A percentile compares a stretch with the other conserved stretches of the same genome.
Conservation (phyloP, 2,797 vertebrate species). For the Neoniphon sammara region DNA sequence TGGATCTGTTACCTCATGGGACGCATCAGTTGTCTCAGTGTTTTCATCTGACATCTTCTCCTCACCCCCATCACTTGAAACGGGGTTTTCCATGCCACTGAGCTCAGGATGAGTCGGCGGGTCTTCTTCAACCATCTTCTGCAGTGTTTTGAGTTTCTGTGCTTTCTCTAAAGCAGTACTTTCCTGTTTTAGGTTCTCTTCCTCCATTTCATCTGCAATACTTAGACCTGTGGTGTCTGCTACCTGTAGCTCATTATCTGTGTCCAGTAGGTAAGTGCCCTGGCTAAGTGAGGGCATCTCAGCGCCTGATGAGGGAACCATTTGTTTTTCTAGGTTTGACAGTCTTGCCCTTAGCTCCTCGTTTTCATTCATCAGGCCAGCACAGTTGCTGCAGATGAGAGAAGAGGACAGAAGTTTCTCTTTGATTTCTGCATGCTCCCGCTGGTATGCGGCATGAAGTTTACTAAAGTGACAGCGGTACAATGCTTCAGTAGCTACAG, state of each 20-base stretch:
- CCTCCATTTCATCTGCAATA: conserved; percentile 2
- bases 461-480: conserved; percentile 45
- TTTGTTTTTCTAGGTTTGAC: background rate
- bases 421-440: conserved; percentile 18
- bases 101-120: background rate
- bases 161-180: background rate
- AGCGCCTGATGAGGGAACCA: fast-evolving
- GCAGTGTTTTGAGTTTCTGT: conserved; percentile 13
- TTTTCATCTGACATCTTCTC: conserved; percentile 18
- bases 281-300: conserved; percentile 26
- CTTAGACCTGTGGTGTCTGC: conserved; percentile 1
- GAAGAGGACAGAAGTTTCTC: background rate
- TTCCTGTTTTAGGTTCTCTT: conserved; percentile 13
- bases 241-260: conserved; percentile 20
- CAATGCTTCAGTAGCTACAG: conserved; percentile 64
- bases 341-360: conserved; percentile 19
- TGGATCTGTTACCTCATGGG: background rate
- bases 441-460: conserved; percentile 24
- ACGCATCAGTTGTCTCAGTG: background rate
- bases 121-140: conserved; percentile 30
- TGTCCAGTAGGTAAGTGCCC: conserved; percentile 17
- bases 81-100: conserved; percentile 22
- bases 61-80: background rate
- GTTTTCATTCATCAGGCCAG: conserved; percentile 40
- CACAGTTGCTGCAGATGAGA: conserved; percentile 52